Base-by-base conservation (phyloP, 2,113 vertebrate genomes). In the Hippocampus mohnikei region DNA sequence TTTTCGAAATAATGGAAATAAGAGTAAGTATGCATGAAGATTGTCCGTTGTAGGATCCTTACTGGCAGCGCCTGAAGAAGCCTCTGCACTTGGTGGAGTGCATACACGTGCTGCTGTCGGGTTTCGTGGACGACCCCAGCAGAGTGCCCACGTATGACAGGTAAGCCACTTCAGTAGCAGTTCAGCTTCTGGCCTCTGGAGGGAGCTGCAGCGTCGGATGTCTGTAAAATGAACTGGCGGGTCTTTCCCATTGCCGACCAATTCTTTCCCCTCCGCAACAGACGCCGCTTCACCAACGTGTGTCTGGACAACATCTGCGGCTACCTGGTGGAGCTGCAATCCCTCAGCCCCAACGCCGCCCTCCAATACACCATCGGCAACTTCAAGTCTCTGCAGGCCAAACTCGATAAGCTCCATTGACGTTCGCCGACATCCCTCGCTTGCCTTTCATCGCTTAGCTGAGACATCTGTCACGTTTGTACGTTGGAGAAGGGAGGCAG, bases 311-410 rank as follows among this genome's bases (percentile, higher is more conserved):
- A 95, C 74, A 93, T 99, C 76, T 96, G 96, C 5, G 93, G 94
- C 40, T 99, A 98, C 79, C 92, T 99, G 25, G 97, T 99, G 78
- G 96, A 99, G 85, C 92, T 99, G 68, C 96, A 99, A 83, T 96
- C 97, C 7, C 91, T 98, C 86, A 96, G 93, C 68, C 95, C 96
- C 0, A 96, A 93, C 2, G 60, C 86, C 0, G 80, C 80, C n/a
- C 93, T 98, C 66, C 95, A 97, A 63, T 87, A 93, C 27, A 94
- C 88, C 46, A 91, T 94, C 33, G 94, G 94, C 33, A 96, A 97
- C 88, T 98, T 99, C 80, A 98, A 98, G 84, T 94, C 95, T 21
- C 91, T 99, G 61, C 97, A 99, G 80, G 94, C 95, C 52, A 98
- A 98, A 85, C 90, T 99, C 86, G 96, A 98, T 81, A 93, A 94